These are phyloP conservation scores for Oscheius sp. DNA, from an alignment of 2,888 invertebrate species.

Conservation along the genomic window DNA sequence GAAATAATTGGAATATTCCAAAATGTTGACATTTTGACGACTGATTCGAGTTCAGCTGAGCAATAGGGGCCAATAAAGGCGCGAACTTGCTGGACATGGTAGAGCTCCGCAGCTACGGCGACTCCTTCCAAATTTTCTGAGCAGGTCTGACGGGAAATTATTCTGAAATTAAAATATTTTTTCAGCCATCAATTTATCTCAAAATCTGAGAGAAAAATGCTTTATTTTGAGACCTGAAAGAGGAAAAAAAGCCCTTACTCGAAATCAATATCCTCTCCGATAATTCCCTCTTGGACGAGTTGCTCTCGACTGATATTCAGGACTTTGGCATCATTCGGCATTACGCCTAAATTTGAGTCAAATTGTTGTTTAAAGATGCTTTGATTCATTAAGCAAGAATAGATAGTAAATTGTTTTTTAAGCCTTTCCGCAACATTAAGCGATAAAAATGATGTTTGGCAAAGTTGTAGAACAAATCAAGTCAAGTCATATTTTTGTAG, in stretches of 20 bases:
- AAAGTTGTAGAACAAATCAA: too few species aligned
- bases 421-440: too few species aligned
- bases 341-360: conserved; percentile 39
- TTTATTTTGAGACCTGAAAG: neutral
- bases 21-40: conserved; percentile 69
- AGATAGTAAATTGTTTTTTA: neutral
- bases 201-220: neutral
- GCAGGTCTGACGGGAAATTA: conserved; percentile 63
- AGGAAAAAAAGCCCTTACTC: too few species aligned
- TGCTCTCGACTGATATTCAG: conserved; percentile 60
- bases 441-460: neutral
- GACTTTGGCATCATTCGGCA: conserved; percentile 65
- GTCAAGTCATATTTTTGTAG: too few species aligned
- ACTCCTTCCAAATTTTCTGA: conserved; percentile 66
- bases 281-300: conserved; percentile 60
- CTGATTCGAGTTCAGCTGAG: conserved; percentile 65
- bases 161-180: conserved; percentile 39
- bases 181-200: neutral
- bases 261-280: conserved; percentile 62
- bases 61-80: conserved; percentile 69
- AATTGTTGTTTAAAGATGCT: neutral
- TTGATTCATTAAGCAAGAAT: neutral
- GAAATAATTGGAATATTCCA: conserved; percentile 69
- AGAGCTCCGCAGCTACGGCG: conserved; percentile 68
- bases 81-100: conserved; percentile 67